These are phyloP conservation scores for Polypterus senegalus DNA, from an alignment of 2,113 vertebrate genomes.

Conservation along the genomic window DNA sequence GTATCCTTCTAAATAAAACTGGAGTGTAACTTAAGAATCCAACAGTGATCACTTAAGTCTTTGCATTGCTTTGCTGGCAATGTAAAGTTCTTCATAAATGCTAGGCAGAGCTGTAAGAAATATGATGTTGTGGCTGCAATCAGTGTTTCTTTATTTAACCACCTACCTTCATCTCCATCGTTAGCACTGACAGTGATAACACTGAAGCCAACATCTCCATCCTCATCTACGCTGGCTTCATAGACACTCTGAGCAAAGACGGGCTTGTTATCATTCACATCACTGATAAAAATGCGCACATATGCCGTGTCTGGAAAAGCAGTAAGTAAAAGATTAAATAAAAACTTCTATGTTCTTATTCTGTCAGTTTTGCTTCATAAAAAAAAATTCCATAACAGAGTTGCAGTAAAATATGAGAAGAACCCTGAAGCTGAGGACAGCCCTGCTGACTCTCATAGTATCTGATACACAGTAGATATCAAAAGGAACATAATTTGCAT, in stretches of 20 bases:
- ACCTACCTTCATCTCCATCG: conserved; percentile 71
- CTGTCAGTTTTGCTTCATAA: conserved; percentile 44
- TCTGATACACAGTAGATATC: conserved; percentile 26
- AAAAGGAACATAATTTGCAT: conserved; percentile 45
- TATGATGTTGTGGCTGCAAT: conserved; percentile 3
- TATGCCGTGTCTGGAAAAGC: conserved; percentile 60
- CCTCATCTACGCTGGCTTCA: conserved; percentile 64
- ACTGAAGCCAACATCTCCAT: conserved; percentile 63
- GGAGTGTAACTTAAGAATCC: too few species aligned
- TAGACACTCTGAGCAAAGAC: conserved; percentile 55
- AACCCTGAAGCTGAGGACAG: conserved; percentile 36
- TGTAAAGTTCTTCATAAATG: too few species aligned
- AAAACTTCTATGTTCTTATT: conserved; percentile 39
- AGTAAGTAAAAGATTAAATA: conserved; percentile 28
- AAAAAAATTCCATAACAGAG: conserved; percentile 40
- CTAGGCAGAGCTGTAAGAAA: too few species aligned
- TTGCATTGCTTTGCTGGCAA: too few species aligned
- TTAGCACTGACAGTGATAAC: conserved; percentile 63
- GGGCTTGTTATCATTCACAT: conserved; percentile 79
- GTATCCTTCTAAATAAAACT: too few species aligned
- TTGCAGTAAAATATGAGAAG: conserved; percentile 34
- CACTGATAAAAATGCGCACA: conserved; percentile 67
- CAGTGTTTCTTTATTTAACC: conserved; percentile 5
- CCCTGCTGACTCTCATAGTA: conserved; percentile 35
- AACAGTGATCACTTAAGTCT: too few species aligned